These are phyloP conservation scores for Eulemur albifrons DNA, from an alignment of 2,797 vertebrate species.

Conservation along the genomic window DNA sequence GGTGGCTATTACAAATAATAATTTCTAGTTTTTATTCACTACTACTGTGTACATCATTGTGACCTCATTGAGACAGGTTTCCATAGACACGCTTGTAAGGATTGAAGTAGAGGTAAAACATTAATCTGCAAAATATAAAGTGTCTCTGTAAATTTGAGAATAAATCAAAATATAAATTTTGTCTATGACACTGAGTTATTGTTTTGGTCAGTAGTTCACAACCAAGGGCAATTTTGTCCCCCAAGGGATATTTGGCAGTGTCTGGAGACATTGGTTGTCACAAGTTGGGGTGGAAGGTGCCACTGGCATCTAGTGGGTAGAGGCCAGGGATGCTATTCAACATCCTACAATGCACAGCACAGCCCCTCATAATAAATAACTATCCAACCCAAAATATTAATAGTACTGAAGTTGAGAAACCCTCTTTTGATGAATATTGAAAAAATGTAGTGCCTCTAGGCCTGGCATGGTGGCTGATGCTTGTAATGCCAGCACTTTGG, in stretches of 20 bases:
- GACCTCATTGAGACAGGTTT: conserved; percentile 43
- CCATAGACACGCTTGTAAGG: neutral
- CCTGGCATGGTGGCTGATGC: no score
- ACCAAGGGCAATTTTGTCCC: neutral
- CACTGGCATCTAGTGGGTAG: neutral
- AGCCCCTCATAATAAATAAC: neutral
- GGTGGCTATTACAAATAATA: neutral
- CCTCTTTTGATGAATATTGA: neutral
- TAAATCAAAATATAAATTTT: conserved; percentile 22
- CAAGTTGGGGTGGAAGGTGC: neutral
- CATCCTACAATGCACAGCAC: neutral
- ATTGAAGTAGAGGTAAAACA: neutral
- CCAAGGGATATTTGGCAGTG: neutral
- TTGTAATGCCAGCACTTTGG: no score
- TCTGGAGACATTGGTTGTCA: neutral
- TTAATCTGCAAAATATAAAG: conserved; percentile 20
- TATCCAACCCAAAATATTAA: neutral
- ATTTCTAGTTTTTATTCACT: conserved; percentile 2
- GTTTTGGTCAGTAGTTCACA: neutral
- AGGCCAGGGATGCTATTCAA: neutral
- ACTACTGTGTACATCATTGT: neutral
- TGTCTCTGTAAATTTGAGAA: conserved; percentile 19
- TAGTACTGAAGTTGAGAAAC: neutral
- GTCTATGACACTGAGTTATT: neutral
- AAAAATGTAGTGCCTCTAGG: neutral